Conservation (phyloP, 2,113 vertebrate genomes). For the Stomatorhinus ivindoensis region DNA sequence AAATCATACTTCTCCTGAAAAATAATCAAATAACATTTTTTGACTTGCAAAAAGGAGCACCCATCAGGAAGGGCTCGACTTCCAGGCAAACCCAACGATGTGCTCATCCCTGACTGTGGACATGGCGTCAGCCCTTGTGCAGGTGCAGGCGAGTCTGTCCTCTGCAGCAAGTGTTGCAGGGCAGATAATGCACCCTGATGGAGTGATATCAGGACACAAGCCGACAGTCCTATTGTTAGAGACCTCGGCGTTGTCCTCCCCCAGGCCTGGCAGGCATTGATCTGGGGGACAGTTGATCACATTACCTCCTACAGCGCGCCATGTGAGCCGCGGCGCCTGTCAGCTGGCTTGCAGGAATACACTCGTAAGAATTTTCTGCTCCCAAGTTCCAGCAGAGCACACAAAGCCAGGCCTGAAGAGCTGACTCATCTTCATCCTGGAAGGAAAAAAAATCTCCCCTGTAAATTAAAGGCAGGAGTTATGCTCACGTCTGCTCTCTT, state of each 20-base stretch:
- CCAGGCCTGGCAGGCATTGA: constrained; percentile 26
- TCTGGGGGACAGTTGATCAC: constrained; percentile 28
- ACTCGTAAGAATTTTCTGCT: constrained; percentile 14
- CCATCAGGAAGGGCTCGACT: neutral
- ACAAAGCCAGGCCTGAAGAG: neutral
- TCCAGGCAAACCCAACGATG: neutral
- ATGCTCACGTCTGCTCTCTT: neutral
- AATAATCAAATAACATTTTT: neutral
- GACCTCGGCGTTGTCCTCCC: constrained; percentile 2
- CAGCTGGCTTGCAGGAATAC: constrained; percentile 10
- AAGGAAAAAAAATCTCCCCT: neutral
- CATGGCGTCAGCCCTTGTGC: neutral
- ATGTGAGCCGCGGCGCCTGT: constrained; percentile 1
- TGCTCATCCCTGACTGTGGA: neutral
- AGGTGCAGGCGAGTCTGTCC: constrained; percentile 8
- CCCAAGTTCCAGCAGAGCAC: neutral
- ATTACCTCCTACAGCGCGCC: constrained; percentile 23
- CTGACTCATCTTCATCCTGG: constrained; percentile 3
- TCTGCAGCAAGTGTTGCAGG: neutral
- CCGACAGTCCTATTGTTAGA: constrained; percentile 27
- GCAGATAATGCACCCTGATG: constrained; percentile 20
- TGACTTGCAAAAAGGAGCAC: neutral
- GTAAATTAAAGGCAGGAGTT: constrained; percentile 3
- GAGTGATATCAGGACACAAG: constrained; percentile 8
- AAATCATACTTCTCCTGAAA: neutral